A percentile compares a stretch with the other conserved stretches of the same genome.
Evolutionary conservation across 2,113 vertebrate species (phyloP).

Genomic region (Megalops atlanticus): DNA sequence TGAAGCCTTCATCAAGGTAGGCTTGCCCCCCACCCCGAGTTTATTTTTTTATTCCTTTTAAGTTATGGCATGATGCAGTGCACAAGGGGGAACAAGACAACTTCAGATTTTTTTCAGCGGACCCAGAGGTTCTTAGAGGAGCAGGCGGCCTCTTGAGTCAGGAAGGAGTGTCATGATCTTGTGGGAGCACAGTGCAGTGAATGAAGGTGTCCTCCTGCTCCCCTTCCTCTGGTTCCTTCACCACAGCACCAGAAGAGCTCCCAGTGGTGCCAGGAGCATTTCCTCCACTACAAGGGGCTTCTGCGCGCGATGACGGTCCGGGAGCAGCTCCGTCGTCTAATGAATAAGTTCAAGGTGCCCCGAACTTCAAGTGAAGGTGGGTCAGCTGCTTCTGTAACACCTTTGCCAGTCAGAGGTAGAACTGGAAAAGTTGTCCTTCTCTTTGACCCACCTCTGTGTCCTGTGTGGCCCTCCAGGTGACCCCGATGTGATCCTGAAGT

Average conservation of each 20-base stretch:
- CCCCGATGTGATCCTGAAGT: constrained; percentile 91
- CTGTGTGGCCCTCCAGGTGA: constrained; percentile 75
- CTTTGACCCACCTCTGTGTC: background rate
- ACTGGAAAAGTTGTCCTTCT: background rate
- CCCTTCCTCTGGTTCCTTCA: background rate
- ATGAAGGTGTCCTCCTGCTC: background rate
- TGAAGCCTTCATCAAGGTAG: constrained; percentile 96
- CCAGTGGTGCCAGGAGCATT: constrained; percentile 97
- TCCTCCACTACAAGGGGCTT: constrained; percentile 96
- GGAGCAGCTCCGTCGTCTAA: constrained; percentile 92
- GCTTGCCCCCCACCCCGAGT: constrained; percentile 16
- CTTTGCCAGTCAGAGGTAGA: background rate
- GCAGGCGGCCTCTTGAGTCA: background rate
- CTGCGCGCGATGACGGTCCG: constrained; percentile 85
- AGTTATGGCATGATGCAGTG: constrained; percentile 44
- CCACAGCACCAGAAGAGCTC: constrained; percentile 92
- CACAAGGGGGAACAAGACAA: constrained; percentile 45
- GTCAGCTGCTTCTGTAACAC: background rate
- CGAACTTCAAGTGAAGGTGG: constrained; percentile 93
- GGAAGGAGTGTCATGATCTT: background rate
- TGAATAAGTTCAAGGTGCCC: constrained; percentile 94
- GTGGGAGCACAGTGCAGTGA: background rate
- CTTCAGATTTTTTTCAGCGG: constrained; percentile 37
- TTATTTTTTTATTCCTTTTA: constrained; percentile 58
- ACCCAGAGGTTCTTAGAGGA: background rate